These are phyloP conservation scores for Torymus texanus DNA, from an alignment of 2,888 invertebrate genomes.

Conservation along the genomic window DNA sequence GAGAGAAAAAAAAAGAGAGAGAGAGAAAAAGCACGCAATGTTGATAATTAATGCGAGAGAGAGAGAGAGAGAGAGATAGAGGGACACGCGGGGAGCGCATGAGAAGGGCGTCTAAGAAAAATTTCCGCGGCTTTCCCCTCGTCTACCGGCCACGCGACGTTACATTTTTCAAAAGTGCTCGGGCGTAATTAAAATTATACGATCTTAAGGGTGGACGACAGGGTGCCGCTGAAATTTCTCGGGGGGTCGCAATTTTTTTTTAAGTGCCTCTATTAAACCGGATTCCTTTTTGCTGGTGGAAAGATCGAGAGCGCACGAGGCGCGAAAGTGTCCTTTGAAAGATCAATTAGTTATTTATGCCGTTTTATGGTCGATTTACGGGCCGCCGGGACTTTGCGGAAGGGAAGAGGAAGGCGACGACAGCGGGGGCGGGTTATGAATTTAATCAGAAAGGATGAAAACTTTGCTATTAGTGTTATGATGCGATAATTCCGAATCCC, in stretches of 20 bases:
- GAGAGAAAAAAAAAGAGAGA: not conserved
- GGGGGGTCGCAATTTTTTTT: constrained; percentile 11
- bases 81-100: not conserved
- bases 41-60: constrained; percentile 50
- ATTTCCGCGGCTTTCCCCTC: constrained; percentile 7
- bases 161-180: constrained; percentile 50
- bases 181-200: constrained; percentile 53
- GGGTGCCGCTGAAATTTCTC: constrained; percentile 22
- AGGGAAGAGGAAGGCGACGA: not conserved
- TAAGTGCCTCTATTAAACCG: constrained; percentile 45
- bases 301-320: not conserved
- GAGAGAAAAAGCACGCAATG: constrained; percentile 20
- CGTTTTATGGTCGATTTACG: constrained; percentile 21
- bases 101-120: constrained; percentile 13
- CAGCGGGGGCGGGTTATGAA: constrained; percentile 11
- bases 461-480: constrained; percentile 26
- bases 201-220: constrained; percentile 9
- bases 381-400: not conserved
- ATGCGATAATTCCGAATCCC: not conserved
- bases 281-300: constrained; percentile 25
- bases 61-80: not conserved
- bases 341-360: constrained; percentile 52
- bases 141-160: not conserved
- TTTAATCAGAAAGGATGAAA: constrained; percentile 38
- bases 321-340: constrained; percentile 40